phyloP scores from a whole-genome alignment of 2,113 vertebrate species.

The Caracal caracal region DNA sequence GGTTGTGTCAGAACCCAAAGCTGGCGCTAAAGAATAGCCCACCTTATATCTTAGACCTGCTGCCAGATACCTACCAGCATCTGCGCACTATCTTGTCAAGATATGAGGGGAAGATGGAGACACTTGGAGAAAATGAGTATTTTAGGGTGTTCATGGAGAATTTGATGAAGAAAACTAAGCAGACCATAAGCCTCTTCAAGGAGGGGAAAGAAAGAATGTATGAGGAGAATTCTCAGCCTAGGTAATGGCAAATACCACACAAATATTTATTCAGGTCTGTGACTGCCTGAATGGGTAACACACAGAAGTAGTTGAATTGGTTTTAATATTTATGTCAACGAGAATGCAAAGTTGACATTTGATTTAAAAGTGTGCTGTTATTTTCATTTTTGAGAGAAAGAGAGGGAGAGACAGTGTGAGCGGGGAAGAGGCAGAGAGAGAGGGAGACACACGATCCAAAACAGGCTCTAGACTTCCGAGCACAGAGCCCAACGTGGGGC shows the following conservation, averaged over 20 bases:
- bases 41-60: conserved; percentile 97
- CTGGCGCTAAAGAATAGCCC: conserved; percentile 99
- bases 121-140: conserved; percentile 97
- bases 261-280: conserved; percentile 66
- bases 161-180: conserved; percentile 98
- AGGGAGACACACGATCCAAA: no score
- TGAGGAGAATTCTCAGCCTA: conserved; percentile 98
- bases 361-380: neutral
- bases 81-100: conserved; percentile 95
- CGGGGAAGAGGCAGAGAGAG: no score
- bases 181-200: conserved; percentile 99
- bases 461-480: no score
- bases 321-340: conserved; percentile 51
- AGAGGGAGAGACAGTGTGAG: no score
- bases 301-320: conserved; percentile 49
- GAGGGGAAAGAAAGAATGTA: conserved; percentile 99
- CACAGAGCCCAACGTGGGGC: no score
- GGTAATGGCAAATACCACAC: conserved; percentile 84
- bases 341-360: conserved; percentile 40
- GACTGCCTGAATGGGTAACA: neutral
- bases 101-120: conserved; percentile 99
- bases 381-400: no score
- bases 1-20: conserved; percentile 98
- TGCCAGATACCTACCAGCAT: conserved; percentile 99
- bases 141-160: conserved; percentile 99